Evolutionary conservation across 2,797 vertebrate genomes (phyloP).

Genomic region (Lithobates pipiens): DNA sequence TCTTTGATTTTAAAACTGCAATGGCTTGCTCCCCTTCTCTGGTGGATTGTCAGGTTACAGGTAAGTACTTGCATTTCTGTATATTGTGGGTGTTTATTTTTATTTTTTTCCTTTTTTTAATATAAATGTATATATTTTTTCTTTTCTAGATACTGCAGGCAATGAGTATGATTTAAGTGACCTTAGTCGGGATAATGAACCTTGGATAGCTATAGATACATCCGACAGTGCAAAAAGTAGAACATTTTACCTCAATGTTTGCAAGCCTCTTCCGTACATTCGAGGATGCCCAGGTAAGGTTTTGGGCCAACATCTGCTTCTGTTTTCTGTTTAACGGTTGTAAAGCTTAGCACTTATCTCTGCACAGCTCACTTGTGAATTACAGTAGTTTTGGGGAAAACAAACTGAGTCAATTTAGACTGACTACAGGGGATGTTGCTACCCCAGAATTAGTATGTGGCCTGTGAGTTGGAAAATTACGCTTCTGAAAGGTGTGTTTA

Average conservation of each 20-base stretch:
- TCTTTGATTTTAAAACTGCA: slow-evolving; percentile 89
- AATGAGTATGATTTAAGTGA: slow-evolving; percentile 92
- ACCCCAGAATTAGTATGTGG: too few relatives aligned
- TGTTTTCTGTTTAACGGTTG: too few relatives aligned
- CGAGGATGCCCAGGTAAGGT: slow-evolving; percentile 82
- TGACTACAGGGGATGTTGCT: too few relatives aligned
- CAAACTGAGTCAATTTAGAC: too few relatives aligned
- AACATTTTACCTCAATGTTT: slow-evolving; percentile 91
- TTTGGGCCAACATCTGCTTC: too few relatives aligned
- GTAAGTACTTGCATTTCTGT: slow-evolving; percentile 66
- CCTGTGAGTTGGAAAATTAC: too few relatives aligned
- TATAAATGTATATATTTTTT: neutral
- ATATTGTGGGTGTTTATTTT: neutral
- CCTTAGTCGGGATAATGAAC: slow-evolving; percentile 78
- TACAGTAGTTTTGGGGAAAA: too few relatives aligned
- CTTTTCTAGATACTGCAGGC: slow-evolving; percentile 81
- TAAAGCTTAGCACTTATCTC: too few relatives aligned
- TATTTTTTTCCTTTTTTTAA: neutral
- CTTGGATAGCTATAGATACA: slow-evolving; percentile 87
- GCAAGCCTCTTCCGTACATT: slow-evolving; percentile 83
- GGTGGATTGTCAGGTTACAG: slow-evolving; percentile 88
- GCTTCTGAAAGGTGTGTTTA: too few relatives aligned
- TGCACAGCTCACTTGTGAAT: too few relatives aligned
- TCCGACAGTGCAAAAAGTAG: slow-evolving; percentile 72
- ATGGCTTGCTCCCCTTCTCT: slow-evolving; percentile 87